phyloP scores from a whole-genome alignment of 2,888 invertebrate species.

The Orchestes rusci region DNA sequence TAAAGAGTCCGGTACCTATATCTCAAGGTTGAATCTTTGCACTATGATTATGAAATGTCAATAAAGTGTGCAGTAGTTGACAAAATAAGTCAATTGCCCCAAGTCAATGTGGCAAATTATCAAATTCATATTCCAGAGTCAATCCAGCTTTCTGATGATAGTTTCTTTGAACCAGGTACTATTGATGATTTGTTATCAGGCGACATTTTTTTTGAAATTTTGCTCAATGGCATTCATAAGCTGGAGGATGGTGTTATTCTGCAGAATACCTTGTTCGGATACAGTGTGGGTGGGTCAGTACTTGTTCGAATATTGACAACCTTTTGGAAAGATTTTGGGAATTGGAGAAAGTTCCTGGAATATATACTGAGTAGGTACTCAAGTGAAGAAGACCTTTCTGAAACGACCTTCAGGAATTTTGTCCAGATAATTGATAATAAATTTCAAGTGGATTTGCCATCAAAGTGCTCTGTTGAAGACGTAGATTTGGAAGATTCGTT shows the following conservation, averaged over 20 bases:
- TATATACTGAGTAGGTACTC: constrained; percentile 4
- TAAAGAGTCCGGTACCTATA: too few species aligned
- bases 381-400: constrained; percentile 10
- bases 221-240: neutral
- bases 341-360: constrained; percentile 5
- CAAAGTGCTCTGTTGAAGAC: constrained; percentile 5
- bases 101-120: too few species aligned
- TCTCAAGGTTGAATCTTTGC: neutral
- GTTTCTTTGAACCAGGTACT: neutral
- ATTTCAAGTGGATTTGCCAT: constrained; percentile 14
- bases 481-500: constrained; percentile 16
- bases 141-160: neutral
- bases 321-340: constrained; percentile 5
- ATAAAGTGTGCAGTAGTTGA: neutral
- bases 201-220: constrained; percentile 3
- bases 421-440: constrained; percentile 2
- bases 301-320: neutral
- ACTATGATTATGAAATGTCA: neutral
- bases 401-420: constrained; percentile 6
- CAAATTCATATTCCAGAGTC: neutral
- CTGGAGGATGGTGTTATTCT: constrained; percentile 2
- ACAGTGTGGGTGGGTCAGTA: constrained; percentile 3
- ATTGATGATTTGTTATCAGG: neutral
- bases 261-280: constrained; percentile 8
- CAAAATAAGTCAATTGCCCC: neutral